Percentiles rank a stretch among this genome's conserved stretches.
Evolutionary conservation across 2,888 invertebrate genomes (phyloP).

Genomic region (Horisme vitalbata): DNA sequence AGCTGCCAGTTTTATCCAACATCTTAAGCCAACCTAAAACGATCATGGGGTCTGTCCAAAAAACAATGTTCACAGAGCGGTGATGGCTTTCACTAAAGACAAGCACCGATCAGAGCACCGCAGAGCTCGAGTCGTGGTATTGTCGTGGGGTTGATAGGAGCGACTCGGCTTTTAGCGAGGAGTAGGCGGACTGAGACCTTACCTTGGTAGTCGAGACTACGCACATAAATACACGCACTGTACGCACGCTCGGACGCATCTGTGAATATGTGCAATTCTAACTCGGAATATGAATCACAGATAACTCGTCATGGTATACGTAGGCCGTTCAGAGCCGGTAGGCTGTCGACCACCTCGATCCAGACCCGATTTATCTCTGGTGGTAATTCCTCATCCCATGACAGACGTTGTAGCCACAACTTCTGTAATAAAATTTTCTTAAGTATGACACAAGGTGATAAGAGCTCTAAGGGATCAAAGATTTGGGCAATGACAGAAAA

Average conservation of each 20-base stretch:
- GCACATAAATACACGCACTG: slow-evolving; percentile 23
- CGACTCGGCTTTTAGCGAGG: slow-evolving; percentile 28
- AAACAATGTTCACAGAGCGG: background rate
- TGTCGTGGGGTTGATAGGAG: slow-evolving; percentile 30
- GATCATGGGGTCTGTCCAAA: background rate
- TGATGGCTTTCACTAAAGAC: slow-evolving; percentile 27
- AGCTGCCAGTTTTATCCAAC: background rate
- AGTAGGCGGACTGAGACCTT: slow-evolving; percentile 24
- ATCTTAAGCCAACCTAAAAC: background rate
- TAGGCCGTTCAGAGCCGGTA: background rate
- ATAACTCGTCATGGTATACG: background rate
- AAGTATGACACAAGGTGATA: slow-evolving; percentile 16
- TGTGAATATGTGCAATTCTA: slow-evolving; percentile 30
- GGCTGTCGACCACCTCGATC: background rate
- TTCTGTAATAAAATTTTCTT: slow-evolving; percentile 21
- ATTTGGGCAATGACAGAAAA: slow-evolving; percentile 22
- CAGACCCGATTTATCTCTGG: slow-evolving; percentile 2
- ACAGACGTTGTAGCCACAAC: slow-evolving; percentile 15
- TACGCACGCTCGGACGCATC: slow-evolving; percentile 30
- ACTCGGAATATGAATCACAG: background rate
- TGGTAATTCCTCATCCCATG: slow-evolving; percentile 18
- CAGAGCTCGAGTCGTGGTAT: slow-evolving; percentile 39
- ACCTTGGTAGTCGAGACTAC: slow-evolving; percentile 3
- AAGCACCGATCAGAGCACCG: slow-evolving; percentile 30
- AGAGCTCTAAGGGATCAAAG: slow-evolving; percentile 20